Conservation (phyloP, 23 tunicate genomes). For the Styela clava region DNA sequence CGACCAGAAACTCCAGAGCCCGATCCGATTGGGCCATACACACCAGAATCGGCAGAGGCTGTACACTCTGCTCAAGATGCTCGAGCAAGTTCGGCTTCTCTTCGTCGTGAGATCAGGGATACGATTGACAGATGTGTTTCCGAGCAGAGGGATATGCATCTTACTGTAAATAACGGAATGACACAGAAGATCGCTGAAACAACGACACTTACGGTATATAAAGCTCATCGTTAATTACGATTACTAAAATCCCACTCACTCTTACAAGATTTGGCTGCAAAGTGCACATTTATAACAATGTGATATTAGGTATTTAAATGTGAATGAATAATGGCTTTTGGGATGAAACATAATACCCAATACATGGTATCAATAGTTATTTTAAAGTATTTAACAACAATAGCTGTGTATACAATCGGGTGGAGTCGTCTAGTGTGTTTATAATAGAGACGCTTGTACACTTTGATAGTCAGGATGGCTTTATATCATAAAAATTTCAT, state of each 20-base stretch:
- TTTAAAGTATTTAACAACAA: neutral
- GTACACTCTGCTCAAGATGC: conserved; percentile 68
- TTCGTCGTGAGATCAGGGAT: conserved; percentile 66
- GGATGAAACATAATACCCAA: neutral
- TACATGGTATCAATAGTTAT: neutral
- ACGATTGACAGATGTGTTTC: conserved; percentile 76
- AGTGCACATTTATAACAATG: too few relatives aligned
- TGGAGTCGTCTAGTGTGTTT: neutral
- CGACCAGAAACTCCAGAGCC: conserved; percentile 82
- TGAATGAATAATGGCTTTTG: neutral
- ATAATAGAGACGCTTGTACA: too few relatives aligned
- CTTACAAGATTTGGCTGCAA: too few relatives aligned
- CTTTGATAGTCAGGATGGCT: too few relatives aligned
- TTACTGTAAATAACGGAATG: conserved; percentile 90
- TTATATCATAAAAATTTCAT: too few relatives aligned
- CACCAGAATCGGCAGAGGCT: conserved; percentile 93
- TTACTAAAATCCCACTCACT: too few relatives aligned
- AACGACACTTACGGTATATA: conserved; percentile 49
- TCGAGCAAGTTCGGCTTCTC: conserved; percentile 52
- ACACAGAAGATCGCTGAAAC: conserved; percentile 92
- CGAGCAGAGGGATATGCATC: conserved; percentile 71
- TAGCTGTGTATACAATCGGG: neutral
- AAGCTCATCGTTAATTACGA: too few relatives aligned
- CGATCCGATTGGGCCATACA: conserved; percentile 86
- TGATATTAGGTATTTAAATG: too few relatives aligned